phyloP scores from a whole-genome alignment of 2,888 invertebrate species.

The Agrochola lychnidis region DNA sequence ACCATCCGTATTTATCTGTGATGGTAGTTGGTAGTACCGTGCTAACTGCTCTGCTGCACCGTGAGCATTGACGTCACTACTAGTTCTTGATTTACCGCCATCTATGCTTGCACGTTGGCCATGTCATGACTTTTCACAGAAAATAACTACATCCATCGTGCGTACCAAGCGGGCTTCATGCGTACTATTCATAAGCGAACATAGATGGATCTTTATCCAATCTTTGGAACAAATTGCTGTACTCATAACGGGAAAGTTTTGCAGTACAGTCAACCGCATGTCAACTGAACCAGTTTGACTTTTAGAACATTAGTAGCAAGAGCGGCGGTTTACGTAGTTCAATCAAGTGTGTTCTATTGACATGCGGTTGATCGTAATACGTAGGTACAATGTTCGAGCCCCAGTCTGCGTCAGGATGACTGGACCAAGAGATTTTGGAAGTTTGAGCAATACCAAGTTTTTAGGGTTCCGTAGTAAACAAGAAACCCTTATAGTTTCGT shows the following conservation, averaged over 20 bases:
- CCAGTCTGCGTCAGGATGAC: no score
- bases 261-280: not conserved
- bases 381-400: no score
- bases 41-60: not conserved
- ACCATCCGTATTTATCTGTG: no score
- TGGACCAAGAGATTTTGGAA: no score
- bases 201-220: constrained; percentile 19
- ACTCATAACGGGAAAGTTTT: not conserved
- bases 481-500: no score
- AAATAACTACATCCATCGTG: not conserved
- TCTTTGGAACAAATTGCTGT: no score
- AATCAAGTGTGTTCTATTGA: not conserved
- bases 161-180: not conserved
- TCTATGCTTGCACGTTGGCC: constrained; percentile 9
- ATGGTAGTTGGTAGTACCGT: no score
- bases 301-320: not conserved
- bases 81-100: not conserved
- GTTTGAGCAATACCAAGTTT: no score
- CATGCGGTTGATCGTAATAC: not conserved
- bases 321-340: not conserved
- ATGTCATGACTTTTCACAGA: not conserved
- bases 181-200: not conserved
- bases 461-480: no score
- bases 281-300: not conserved
- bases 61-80: constrained; percentile 1